A percentile compares a stretch with the other conserved stretches of the same genome.
Evolutionary conservation across 2,113 vertebrate genomes (phyloP).

Genomic region (Corythoichthys intestinalis): DNA sequence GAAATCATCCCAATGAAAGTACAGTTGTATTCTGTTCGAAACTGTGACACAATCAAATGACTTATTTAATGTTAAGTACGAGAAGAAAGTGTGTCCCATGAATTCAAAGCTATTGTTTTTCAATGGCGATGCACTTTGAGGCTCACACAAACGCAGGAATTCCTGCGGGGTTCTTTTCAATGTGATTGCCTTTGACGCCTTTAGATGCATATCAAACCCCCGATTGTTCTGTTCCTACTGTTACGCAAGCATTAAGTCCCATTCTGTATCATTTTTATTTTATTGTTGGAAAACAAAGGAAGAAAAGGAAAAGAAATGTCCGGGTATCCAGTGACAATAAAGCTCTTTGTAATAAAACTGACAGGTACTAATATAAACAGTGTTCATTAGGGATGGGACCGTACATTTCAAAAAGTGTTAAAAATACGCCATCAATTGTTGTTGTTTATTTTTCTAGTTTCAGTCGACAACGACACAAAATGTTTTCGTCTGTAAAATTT

Average conservation of each 20-base stretch:
- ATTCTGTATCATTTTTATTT: neutral
- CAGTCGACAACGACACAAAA: no score
- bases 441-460: no score
- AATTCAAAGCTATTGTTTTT: conserved; percentile 55
- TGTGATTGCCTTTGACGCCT: conserved; percentile 17
- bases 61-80: neutral
- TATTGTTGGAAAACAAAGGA: neutral
- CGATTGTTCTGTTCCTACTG: neutral
- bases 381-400: no score
- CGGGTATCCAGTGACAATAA: neutral
- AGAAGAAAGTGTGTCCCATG: neutral
- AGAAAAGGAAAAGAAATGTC: neutral
- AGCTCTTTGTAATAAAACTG: neutral
- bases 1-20: neutral
- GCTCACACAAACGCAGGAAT: conserved; percentile 73
- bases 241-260: neutral
- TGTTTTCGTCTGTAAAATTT: no score
- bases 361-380: neutral
- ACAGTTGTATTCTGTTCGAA: neutral
- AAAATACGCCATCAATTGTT: no score
- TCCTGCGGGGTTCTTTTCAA: conserved; percentile 60
- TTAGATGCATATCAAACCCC: conserved; percentile 2
- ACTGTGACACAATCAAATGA: no score
- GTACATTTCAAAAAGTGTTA: no score
- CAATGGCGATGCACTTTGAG: conserved; percentile 60